These are phyloP conservation scores for Hydractinia symbiolongicarpus DNA, from an alignment of 30 jellyfish, hydroid and myxozoan genomes.

Conservation along the genomic window DNA sequence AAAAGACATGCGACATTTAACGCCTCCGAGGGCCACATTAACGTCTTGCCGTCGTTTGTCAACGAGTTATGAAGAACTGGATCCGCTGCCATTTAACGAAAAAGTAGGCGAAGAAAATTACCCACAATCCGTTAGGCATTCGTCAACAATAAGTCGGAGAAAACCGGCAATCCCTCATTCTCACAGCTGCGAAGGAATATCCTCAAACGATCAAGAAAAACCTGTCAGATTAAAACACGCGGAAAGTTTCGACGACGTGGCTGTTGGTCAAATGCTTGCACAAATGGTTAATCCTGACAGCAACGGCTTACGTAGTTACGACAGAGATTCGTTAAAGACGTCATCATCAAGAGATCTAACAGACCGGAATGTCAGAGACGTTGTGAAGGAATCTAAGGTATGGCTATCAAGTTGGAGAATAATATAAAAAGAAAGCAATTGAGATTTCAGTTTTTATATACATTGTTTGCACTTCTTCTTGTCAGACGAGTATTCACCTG, in stretches of 20 bases:
- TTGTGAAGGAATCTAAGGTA: not conserved
- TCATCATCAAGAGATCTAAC: not conserved
- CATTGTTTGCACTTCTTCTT: too few species aligned
- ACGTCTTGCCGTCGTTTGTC: not conserved
- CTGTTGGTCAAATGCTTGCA: not conserved
- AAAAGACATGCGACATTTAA: not conserved
- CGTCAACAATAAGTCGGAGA: too few species aligned
- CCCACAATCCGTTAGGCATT: not conserved
- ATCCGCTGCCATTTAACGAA: not conserved
- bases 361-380: conserved; percentile 6
- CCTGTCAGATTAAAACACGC: not conserved
- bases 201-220: not conserved
- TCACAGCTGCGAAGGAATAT: not conserved
- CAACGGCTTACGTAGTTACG: not conserved
- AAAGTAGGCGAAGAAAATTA: not conserved
- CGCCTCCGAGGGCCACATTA: not conserved
- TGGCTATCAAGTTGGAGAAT: too few species aligned
- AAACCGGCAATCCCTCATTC: conserved; percentile 9
- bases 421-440: too few species aligned
- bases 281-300: too few species aligned
- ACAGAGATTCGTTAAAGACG: not conserved
- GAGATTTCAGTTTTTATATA: too few species aligned
- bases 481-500: too few species aligned
- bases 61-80: conserved; percentile 7
- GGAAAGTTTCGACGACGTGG: not conserved